Evolutionary conservation across 2,113 vertebrate genomes (phyloP), one percentile per base, ranked within the genome.

Genomic region (Barnardius zonarius): DNA sequence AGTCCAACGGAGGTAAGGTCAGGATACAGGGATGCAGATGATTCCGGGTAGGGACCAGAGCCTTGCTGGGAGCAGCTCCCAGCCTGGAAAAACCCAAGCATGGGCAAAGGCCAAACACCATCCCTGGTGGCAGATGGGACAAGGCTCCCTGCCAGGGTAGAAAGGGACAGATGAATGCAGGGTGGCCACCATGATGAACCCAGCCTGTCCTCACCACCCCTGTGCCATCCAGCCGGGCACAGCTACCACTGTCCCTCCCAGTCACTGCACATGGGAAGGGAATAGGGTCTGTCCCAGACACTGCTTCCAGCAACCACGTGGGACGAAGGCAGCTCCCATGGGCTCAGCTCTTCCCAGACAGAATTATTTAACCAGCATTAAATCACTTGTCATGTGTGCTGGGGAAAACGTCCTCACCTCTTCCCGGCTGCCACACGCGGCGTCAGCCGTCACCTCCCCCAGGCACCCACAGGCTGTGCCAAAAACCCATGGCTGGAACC

Each of bases 321-420:
- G 86, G 78, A 87, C 22, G 54, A 52, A 23, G 0, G 1, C 80
- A 57, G 9, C 10, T 75, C 84, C 80, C 77, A 4, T 6, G 49
- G 64, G 91, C 73, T 62, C 77, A 86, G 31, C 54, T 84, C 62
- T 91, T 86, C 89, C 89, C 91, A 78, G 86, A 89, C 77, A 37
- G 11, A 46, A 55, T 72, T 85, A 91, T 93, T 95, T 83, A 81
- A 55, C 69, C 83, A 68, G 72, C 43, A 68, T 44, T 93, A 93
- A 95, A 72, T 86, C 92, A 75, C 62, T 91, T 33, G 0, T 70
- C 49, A 0, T n/a, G 44, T 14, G 44, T 61, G 69, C 55, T 35
- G 66, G 43, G 75, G 79, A 92, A 52, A 77, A 62, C 1, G 10
- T 90, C 72, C 88, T 94, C 88, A 52, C 64, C 70, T 72, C 57